These are phyloP conservation scores for Pleuronectes platessa DNA, from an alignment of 2,113 vertebrate genomes.

Conservation along the genomic window DNA sequence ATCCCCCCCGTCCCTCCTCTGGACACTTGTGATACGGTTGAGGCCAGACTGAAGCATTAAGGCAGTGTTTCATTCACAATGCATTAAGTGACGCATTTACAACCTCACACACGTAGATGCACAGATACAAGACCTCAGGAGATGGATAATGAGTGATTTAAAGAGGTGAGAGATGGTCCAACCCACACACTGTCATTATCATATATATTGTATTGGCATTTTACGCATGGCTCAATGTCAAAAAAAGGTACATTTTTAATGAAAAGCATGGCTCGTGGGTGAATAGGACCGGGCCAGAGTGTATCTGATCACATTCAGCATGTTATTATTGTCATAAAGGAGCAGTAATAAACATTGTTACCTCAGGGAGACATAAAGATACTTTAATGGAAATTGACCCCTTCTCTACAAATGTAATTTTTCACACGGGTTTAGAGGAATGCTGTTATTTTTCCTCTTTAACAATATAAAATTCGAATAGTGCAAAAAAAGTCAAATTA, in stretches of 20 bases:
- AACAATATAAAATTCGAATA: conserved; percentile 10
- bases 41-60: conserved; percentile 36
- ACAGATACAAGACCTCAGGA: conserved; percentile 29
- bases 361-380: conserved; percentile 46
- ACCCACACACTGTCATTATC: conserved; percentile 66
- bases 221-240: conserved; percentile 58
- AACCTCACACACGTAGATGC: not conserved
- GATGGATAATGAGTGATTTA: conserved; percentile 64
- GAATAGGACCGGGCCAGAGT: conserved; percentile 11
- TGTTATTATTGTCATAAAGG: conserved; percentile 68
- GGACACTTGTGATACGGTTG: conserved; percentile 23
- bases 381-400: conserved; percentile 58
- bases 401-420: conserved; percentile 37
- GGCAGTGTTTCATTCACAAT: conserved; percentile 43
- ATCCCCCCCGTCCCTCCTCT: not conserved
- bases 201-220: conserved; percentile 75
- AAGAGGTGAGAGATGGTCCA: conserved; percentile 53
- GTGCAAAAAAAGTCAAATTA: conserved; percentile 2
- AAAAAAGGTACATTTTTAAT: conserved; percentile 65
- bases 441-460: conserved; percentile 9
- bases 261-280: conserved; percentile 49
- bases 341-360: conserved; percentile 43
- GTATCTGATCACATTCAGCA: conserved; percentile 53
- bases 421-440: conserved; percentile 10
- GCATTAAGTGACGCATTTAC: conserved; percentile 54